These are phyloP conservation scores for Camelus dromedarius DNA, from an alignment of 2,113 vertebrate species.

Conservation along the genomic window DNA sequence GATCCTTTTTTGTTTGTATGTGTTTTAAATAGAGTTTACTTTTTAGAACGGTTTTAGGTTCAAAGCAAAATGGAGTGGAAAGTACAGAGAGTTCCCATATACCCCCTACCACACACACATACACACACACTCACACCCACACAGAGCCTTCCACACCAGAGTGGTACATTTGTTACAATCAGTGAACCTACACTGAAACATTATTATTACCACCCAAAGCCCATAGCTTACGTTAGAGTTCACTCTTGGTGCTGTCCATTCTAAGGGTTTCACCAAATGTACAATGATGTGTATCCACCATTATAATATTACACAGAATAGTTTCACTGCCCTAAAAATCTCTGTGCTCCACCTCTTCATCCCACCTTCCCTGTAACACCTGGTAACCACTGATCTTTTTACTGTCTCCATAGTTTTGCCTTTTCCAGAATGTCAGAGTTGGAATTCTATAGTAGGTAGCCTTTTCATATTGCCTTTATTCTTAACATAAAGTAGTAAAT, in stretches of 20 bases:
- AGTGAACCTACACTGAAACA: neutral
- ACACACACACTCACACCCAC: neutral
- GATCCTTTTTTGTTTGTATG: neutral
- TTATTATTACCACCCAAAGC: neutral
- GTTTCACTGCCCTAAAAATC: neutral
- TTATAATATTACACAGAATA: fast-evolving
- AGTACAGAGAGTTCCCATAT: neutral
- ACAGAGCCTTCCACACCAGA: neutral
- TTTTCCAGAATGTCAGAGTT: neutral
- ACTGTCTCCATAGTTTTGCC: neutral
- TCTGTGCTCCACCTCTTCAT: neutral
- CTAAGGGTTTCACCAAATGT: neutral
- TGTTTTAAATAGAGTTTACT: neutral
- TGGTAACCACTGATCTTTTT: neutral
- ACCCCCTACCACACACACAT: neutral
- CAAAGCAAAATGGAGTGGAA: neutral
- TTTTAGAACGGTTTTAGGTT: neutral
- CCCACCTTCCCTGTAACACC: neutral
- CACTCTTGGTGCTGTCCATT: too few relatives aligned
- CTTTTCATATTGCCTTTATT: neutral
- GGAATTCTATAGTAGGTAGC: neutral
- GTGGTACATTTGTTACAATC: neutral
- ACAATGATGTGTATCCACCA: neutral
- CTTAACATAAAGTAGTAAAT: slow-evolving; percentile 69
- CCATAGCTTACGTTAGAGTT: neutral